A percentile compares a stretch with the other conserved stretches of the same genome.
Evolutionary conservation across 2,113 vertebrate genomes (phyloP).

Genomic region (Xerus inauris): DNA sequence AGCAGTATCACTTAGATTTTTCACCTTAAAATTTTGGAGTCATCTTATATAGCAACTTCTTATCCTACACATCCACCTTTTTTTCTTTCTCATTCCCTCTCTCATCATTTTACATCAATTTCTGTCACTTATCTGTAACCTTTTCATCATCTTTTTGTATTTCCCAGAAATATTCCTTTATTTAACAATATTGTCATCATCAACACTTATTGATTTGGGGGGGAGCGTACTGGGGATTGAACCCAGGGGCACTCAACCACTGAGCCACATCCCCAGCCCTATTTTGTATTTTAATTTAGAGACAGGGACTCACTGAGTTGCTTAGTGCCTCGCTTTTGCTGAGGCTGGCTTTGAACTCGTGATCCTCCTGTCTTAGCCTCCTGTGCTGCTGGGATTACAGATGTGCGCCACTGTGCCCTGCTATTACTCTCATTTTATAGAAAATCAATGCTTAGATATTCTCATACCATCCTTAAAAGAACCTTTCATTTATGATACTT

Average conservation of each 20-base stretch:
- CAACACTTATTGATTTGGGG: background rate
- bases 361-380: too few relatives aligned
- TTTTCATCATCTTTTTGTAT: background rate
- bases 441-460: conserved; percentile 35
- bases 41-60: background rate
- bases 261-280: too few relatives aligned
- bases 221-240: too few relatives aligned
- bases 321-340: too few relatives aligned
- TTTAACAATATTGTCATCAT: background rate
- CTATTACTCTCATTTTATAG: background rate
- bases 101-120: background rate
- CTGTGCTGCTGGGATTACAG: too few relatives aligned
- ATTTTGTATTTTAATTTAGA: too few relatives aligned
- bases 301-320: too few relatives aligned
- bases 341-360: too few relatives aligned
- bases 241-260: too few relatives aligned
- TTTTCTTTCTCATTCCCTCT: background rate
- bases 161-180: background rate
- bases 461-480: background rate
- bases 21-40: conserved; percentile 24
- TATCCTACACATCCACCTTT: background rate
- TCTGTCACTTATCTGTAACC: background rate
- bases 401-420: too few relatives aligned
- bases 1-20: background rate
- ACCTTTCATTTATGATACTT: background rate